Evolutionary conservation across 2,797 vertebrate species (phyloP), one percentile per base, ranked within the genome.

Genomic region (Lithobates pipiens): DNA sequence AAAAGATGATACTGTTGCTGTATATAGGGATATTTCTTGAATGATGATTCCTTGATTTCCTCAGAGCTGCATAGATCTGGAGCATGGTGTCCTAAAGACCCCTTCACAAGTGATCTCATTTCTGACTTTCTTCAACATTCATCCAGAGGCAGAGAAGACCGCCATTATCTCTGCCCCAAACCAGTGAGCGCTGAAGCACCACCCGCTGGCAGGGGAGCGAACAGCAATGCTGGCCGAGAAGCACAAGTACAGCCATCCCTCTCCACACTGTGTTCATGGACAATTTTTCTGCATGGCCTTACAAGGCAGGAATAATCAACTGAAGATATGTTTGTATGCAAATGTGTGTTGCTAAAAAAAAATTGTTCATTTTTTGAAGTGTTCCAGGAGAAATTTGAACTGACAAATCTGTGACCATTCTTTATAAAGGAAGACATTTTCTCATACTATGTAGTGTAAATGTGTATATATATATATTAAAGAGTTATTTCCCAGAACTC

Each of bases 41-140:
- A 54, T 54, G 50, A 32, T 27, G 27, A 29, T 36, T 69, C 13
- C 15, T 69, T 68, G 88, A 69, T 25, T 16, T 70, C 73, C 85
- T 25, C 89, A 98, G 97, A 96, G 97, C 92, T 98, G 96, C 90
- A 93, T 98, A 63, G 97, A 98, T 92, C 92, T 99, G 92, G 94
- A 95, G 77, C 92, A 88, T 16, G 93, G 93, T 85, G 93, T 96
- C 78, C 93, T 96, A 87, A 94, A 93, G 89, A 93, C 91, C 70
- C 92, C 93, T 0, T 93, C 88, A 82, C 94, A 96, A 77, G 96
- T 96, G 89, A 93, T 99, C 90, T 96, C 96, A 84, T 97, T 98
- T 92, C 91, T 98, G 89, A 94, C 92, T 36, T 90, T 36, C 82
- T 91, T 32, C 89, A 90, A 75, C 91, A 92, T 23, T 88, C 89